A percentile compares a stretch with the other conserved stretches of the same genome.
phyloP scores from a whole-genome alignment of 92 coral and sea anemone species.

The Porites divaricata region DNA sequence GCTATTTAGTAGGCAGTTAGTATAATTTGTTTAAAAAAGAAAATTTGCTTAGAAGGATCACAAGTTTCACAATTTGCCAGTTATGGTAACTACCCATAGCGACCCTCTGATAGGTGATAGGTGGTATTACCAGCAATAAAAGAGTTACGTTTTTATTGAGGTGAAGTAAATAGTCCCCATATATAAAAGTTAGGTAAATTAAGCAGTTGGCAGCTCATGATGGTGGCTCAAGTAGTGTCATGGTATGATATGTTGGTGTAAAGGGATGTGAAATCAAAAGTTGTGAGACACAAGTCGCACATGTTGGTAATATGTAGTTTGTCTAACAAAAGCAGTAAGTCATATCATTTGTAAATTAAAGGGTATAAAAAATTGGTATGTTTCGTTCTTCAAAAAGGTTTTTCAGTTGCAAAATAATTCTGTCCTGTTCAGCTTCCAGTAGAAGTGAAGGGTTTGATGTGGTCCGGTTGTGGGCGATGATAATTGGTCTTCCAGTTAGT shows the following conservation, averaged over 20 bases:
- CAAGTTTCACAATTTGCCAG: not conserved
- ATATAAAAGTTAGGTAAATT: too few species aligned
- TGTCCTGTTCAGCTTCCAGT: conserved; percentile 38
- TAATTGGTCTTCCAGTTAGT: conserved; percentile 40
- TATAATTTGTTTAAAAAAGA: not conserved
- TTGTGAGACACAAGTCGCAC: too few species aligned
- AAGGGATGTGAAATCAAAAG: too few species aligned
- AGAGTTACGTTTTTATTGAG: too few species aligned
- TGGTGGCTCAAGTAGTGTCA: too few species aligned
- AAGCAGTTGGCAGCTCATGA: too few species aligned
- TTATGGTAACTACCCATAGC: conserved; percentile 8
- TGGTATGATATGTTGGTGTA: too few species aligned
- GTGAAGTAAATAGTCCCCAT: too few species aligned
- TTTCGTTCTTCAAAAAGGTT: conserved; percentile 12
- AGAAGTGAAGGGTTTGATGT: conserved; percentile 54
- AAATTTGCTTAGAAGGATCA: not conserved
- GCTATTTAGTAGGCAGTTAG: too few species aligned
- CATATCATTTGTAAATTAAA: not conserved
- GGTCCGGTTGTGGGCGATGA: conserved; percentile 50
- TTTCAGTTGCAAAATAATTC: conserved; percentile 46
- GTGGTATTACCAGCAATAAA: not conserved
- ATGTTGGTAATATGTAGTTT: too few species aligned
- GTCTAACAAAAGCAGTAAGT: too few species aligned
- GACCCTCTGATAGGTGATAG: not conserved
- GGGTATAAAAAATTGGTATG: conserved; percentile 11